phyloP scores from a whole-genome alignment of 2,113 vertebrate genomes.

The Carassius auratus region DNA sequence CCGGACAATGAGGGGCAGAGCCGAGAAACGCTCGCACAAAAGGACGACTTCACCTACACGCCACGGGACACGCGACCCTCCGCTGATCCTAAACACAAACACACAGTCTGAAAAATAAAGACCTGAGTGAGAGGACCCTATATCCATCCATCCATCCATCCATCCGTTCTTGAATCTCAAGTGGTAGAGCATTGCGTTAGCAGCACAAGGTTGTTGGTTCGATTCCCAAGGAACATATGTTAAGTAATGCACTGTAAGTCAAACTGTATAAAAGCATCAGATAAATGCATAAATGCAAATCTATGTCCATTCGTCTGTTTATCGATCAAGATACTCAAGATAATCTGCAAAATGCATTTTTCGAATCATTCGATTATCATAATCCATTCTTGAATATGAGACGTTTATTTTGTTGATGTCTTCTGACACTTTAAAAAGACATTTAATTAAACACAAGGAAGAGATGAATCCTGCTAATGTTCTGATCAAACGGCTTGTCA shows the following conservation, averaged over 20 bases:
- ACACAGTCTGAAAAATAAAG: background rate
- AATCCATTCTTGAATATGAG: background rate
- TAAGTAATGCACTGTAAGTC: too few species aligned
- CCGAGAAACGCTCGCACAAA: slow-evolving; percentile 28
- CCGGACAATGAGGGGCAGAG: slow-evolving; percentile 58
- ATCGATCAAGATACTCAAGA: too few species aligned
- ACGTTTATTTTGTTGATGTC: background rate
- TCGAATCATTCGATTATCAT: background rate
- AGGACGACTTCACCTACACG: slow-evolving; percentile 56
- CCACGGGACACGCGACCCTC: slow-evolving; percentile 29
- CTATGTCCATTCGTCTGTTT: background rate
- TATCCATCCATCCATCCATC: background rate
- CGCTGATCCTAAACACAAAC: background rate
- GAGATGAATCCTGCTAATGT: slow-evolving; percentile 9
- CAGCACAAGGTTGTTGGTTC: too few species aligned
- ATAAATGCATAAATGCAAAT: background rate
- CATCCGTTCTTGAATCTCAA: background rate
- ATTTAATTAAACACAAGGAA: background rate
- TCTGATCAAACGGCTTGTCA: slow-evolving; percentile 4
- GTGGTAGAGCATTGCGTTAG: too few species aligned
- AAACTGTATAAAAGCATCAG: too few species aligned
- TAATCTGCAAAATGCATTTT: too few species aligned
- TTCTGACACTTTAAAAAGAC: background rate
- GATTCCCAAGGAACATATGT: too few species aligned
- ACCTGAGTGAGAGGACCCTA: background rate